Evolutionary conservation across 2,888 invertebrate genomes (phyloP).

Genomic region (Acleris holmiana): DNA sequence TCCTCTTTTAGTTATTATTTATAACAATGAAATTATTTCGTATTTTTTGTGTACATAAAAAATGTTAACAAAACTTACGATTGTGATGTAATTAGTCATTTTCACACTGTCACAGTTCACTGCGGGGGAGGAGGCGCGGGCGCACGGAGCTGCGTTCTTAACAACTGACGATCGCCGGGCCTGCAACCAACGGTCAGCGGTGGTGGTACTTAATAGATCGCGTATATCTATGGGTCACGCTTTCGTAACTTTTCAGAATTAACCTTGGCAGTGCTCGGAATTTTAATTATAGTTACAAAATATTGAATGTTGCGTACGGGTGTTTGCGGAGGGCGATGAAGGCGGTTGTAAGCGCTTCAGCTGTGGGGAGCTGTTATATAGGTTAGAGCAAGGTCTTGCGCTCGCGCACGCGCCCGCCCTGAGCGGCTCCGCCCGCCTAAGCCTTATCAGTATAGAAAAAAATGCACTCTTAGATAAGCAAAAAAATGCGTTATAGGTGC

Average conservation of each 20-base stretch:
- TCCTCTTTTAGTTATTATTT: no score
- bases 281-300: slow-evolving; percentile 47
- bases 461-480: no score
- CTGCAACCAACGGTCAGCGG: slow-evolving; percentile 68
- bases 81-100: slow-evolving; percentile 74
- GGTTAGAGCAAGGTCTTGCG: slow-evolving; percentile 68
- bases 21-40: no score
- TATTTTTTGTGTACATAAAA: not conserved
- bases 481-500: no score
- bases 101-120: slow-evolving; percentile 72
- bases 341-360: slow-evolving; percentile 71
- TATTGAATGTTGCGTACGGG: slow-evolving; percentile 56
- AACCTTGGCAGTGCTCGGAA: slow-evolving; percentile 59
- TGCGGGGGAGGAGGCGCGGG: slow-evolving; percentile 51
- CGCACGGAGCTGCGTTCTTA: slow-evolving; percentile 63
- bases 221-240: slow-evolving; percentile 56
- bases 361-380: slow-evolving; percentile 75
- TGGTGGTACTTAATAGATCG: slow-evolving; percentile 65
- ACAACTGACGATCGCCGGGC: slow-evolving; percentile 60
- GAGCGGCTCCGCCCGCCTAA: slow-evolving; percentile 1
- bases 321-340: slow-evolving; percentile 72
- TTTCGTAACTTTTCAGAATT: slow-evolving; percentile 54
- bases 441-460: not conserved
- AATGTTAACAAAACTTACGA: slow-evolving; percentile 61
- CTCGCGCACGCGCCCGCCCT: slow-evolving; percentile 54